phyloP scores from a whole-genome alignment of 2,797 vertebrate species.

The Sebastes trivittatus region DNA sequence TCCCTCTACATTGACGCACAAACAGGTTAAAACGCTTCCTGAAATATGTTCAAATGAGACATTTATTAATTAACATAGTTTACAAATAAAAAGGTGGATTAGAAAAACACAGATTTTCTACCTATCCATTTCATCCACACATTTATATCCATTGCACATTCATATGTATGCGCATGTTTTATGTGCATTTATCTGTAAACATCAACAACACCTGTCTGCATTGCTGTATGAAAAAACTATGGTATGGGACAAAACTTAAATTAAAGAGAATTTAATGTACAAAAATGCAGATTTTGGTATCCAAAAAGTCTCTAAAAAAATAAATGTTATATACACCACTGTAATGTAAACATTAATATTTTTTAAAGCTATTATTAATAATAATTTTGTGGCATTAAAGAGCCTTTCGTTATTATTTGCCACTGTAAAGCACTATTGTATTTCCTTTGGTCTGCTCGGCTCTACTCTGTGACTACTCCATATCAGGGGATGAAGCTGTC shows the following conservation, averaged over 20 bases:
- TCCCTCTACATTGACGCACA: not conserved
- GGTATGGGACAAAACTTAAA: not conserved
- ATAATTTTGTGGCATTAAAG: conserved; percentile 87
- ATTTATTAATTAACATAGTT: not conserved
- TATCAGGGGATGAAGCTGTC: conserved; percentile 99
- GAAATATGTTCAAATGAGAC: not conserved
- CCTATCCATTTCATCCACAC: not conserved
- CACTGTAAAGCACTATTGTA: conserved; percentile 84
- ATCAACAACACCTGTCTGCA: not conserved
- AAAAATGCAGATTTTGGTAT: not conserved
- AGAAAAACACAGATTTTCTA: not conserved
- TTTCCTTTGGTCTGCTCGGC: conserved; percentile 90
- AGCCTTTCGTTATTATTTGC: conserved; percentile 78
- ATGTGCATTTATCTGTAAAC: not conserved
- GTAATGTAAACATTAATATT: conserved; percentile 23
- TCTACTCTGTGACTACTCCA: conserved; percentile 96
- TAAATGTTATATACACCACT: not conserved
- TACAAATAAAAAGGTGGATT: not conserved
- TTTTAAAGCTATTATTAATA: conserved; percentile 79
- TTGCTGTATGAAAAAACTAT: not conserved
- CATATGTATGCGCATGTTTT: not conserved
- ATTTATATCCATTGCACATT: not conserved
- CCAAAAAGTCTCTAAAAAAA: not conserved
- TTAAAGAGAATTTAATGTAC: not conserved
- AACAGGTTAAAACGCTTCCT: not conserved